phyloP scores from a whole-genome alignment of 2,113 vertebrate genomes.

The Lophura nycthemera region DNA sequence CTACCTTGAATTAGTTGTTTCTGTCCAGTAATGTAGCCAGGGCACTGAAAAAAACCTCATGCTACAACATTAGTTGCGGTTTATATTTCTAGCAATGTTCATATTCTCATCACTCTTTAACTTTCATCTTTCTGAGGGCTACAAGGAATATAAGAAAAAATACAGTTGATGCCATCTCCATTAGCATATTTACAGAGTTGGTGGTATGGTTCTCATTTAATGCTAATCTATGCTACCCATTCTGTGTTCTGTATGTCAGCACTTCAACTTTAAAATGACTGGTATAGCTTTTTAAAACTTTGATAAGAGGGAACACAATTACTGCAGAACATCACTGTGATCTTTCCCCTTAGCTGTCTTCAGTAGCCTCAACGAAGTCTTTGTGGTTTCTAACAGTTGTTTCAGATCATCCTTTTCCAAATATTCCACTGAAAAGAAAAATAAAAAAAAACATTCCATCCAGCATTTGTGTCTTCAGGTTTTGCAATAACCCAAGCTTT shows the following conservation, averaged over 20 bases:
- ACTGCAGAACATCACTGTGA: background rate
- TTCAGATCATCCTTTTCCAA: background rate
- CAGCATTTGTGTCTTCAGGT: background rate
- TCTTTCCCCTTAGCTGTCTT: background rate
- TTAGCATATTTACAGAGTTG: conserved; percentile 23
- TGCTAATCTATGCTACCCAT: background rate
- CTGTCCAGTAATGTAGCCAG: background rate
- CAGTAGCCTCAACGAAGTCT: background rate
- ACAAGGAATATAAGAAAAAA: background rate
- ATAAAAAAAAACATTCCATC: background rate
- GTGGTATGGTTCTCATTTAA: background rate
- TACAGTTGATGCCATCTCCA: background rate
- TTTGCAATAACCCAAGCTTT: background rate
- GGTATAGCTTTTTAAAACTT: conserved; percentile 3
- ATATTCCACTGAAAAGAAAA: background rate
- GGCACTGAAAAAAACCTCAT: background rate
- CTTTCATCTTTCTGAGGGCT: background rate
- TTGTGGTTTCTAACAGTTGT: background rate
- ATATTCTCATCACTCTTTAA: background rate
- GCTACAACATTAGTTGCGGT: background rate
- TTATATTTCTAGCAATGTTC: background rate
- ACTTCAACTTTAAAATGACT: background rate
- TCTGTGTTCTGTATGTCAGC: background rate
- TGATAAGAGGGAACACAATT: background rate
- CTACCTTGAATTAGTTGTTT: background rate